Base-by-base conservation (phyloP, 2,113 vertebrate genomes). In the Paedocypris sp. region DNA sequence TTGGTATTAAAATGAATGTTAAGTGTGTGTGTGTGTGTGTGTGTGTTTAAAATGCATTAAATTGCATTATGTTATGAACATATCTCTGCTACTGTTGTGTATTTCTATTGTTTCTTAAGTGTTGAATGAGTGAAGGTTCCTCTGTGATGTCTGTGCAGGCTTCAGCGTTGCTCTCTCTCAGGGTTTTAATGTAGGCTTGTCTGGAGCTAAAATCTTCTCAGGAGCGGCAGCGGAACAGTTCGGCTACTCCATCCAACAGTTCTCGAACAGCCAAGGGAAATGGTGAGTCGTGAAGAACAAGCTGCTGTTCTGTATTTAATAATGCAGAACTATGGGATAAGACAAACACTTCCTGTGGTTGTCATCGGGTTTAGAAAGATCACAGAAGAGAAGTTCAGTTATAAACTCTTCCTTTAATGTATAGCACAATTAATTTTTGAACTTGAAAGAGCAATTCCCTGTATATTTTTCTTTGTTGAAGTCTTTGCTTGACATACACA, bases 181-280 rank as follows among this genome's bases (percentile, higher is more conserved):
- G 62, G 79, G 85, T 3, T 91, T 88, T 71, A 91, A 91, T 23
- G 64, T 90, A 57, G 87, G 86, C 1, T 79, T 88, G 3, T 73
- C 68, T 52, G 74, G 73, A 67, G 81, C 86, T 67, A 89, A 85
- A 82, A 63, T 86, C 67, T 88, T 88, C 76, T 81, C 84, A 6
- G 88, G 86, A 38, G 72, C 82, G 16, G 59, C 70, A 35, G 56
- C 23, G 32, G 86, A 84, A 20, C 85, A 90, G 67, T 91, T 91
- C 75, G 90, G 90, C 38, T 89, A 91, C 50, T 26, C 82, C 4
- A 77, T 91, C 23, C 88, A 89, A 11, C 90, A 91, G 65, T 82
- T 90, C 51, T 58, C 60, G 71, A 88, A 83, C 54, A 60, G 76
- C 47, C 58, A 80, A 65, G 87, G 86, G 42, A 87, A 87, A 79